phyloP scores from a whole-genome alignment of 92 coral and sea anemone species.

The Muricea muricata region DNA sequence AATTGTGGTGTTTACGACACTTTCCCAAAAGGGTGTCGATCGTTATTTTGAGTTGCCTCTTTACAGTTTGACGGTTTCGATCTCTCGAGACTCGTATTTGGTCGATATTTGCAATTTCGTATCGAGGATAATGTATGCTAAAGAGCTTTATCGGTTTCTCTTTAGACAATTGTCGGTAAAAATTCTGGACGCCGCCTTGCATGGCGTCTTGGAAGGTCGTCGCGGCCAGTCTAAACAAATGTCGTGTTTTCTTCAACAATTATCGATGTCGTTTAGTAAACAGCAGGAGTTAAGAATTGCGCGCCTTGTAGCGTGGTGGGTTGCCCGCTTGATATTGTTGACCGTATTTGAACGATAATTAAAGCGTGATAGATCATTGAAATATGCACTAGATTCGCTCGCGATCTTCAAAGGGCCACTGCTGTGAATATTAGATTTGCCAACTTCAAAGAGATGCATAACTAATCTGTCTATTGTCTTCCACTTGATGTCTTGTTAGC shows the following conservation, averaged over 20 bases:
- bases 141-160: not conserved
- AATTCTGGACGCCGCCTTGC: conserved; percentile 37
- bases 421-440: not conserved
- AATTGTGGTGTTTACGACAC: too few species aligned
- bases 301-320: conserved; percentile 27
- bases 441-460: not conserved
- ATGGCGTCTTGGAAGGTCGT: conserved; percentile 17
- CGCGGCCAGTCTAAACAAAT: conserved; percentile 40
- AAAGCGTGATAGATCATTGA: conserved; percentile 47
- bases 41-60: too few species aligned
- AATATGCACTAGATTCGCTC: conserved; percentile 4
- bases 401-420: not conserved
- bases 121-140: too few species aligned
- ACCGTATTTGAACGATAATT: conserved; percentile 32
- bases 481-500: not conserved
- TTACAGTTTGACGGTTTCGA: too few species aligned
- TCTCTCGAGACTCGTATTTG: too few species aligned
- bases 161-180: conserved; percentile 9
- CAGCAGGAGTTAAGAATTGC: conserved; percentile 47
- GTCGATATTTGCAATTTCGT: too few species aligned
- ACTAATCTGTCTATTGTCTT: not conserved
- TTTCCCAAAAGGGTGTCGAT: too few species aligned
- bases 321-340: conserved; percentile 3
- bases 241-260: conserved; percentile 30
- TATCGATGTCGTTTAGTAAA: conserved; percentile 39